Conservation (phyloP, 37 sponge, comb jelly and placozoan genomes). For the Mnemiopsis leidyi region DNA sequence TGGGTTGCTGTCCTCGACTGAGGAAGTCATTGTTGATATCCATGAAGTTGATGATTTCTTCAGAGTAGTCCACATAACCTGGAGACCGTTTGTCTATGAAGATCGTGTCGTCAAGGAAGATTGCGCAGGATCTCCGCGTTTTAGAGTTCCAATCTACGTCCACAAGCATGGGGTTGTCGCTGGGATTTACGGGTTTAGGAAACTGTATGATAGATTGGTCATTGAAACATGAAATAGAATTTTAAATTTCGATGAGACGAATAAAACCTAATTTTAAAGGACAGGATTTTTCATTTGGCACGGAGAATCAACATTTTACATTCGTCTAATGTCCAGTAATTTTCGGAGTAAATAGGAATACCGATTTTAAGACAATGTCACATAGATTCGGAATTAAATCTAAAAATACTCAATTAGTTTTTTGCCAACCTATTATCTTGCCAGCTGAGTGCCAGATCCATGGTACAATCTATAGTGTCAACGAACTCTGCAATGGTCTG, state of each 20-base stretch:
- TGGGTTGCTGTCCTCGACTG: not conserved
- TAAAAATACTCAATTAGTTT: no score
- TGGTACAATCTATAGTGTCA: conserved; percentile 46
- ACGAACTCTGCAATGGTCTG: conserved; percentile 60
- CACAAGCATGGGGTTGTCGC: conserved; percentile 25
- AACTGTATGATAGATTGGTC: no score
- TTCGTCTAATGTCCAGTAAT: no score
- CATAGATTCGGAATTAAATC: no score
- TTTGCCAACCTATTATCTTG: conserved; percentile 26
- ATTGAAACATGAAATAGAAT: no score
- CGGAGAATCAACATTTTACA: no score
- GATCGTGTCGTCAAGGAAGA: conserved; percentile 31
- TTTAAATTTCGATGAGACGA: no score
- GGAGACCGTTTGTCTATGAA: conserved; percentile 41
- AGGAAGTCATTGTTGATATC: not conserved
- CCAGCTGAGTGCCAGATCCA: conserved; percentile 47
- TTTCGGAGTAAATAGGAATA: no score
- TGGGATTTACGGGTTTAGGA: not conserved
- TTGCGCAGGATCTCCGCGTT: not conserved
- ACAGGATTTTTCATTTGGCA: no score
- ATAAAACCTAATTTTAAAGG: no score
- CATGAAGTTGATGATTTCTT: not conserved
- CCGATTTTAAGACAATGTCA: no score
- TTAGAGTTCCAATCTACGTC: conserved; percentile 34
- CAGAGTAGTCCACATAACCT: conserved; percentile 7